Evolutionary conservation across 2,113 vertebrate genomes (phyloP).

Genomic region (Petromus typicus): DNA sequence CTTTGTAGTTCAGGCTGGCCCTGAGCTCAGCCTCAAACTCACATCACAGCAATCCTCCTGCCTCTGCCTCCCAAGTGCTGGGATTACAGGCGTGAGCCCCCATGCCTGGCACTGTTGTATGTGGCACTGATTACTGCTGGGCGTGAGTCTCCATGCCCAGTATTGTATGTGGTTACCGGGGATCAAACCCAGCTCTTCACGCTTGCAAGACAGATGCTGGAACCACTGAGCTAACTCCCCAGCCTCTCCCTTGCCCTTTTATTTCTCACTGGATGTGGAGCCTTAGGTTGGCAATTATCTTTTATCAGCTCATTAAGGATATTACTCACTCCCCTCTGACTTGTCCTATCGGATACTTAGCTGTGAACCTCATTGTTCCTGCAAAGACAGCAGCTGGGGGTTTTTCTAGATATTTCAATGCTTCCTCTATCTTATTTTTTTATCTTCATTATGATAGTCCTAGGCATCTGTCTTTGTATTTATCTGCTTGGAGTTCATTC

Average conservation of each 20-base stretch:
- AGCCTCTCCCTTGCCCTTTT: background rate
- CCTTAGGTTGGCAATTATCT: background rate
- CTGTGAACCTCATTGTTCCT: background rate
- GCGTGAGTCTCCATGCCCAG: too few species aligned
- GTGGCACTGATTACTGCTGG: too few species aligned
- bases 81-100: too few species aligned
- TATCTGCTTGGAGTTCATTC: background rate
- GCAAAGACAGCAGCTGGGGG: background rate
- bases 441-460: background rate
- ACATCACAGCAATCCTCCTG: too few species aligned
- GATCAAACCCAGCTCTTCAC: too few species aligned
- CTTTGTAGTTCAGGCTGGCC: too few species aligned
- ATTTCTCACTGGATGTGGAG: background rate
- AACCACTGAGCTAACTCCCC: too few species aligned
- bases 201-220: too few species aligned
- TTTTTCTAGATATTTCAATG: background rate
- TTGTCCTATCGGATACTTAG: conserved; percentile 22
- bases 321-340: background rate
- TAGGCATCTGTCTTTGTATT: background rate
- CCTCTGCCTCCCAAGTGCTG: too few species aligned
- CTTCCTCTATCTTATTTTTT: background rate
- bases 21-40: too few species aligned
- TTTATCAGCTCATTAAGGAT: background rate
- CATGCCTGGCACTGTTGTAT: too few species aligned
- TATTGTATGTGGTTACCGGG: too few species aligned